Percentiles rank a stretch among this genome's conserved stretches.
Evolutionary conservation across 2,113 vertebrate genomes (phyloP).

Genomic region (Chlorocebus sabaeus): DNA sequence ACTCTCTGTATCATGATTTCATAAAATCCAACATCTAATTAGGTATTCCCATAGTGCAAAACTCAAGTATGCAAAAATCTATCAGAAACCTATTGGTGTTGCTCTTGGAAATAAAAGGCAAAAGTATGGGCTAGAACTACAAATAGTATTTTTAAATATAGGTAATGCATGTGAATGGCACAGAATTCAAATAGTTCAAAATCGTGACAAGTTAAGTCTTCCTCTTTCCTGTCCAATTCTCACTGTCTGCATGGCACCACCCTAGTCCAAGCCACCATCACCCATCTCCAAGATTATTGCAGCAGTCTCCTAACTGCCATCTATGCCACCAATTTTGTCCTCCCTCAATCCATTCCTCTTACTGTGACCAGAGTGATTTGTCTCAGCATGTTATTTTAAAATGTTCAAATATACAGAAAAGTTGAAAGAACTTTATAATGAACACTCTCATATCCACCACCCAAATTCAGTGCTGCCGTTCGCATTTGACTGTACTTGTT

Average conservation of each 20-base stretch:
- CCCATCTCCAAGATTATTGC: background rate
- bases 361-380: background rate
- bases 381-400: background rate
- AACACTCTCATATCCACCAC: background rate
- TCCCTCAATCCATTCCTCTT: background rate
- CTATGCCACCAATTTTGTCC: background rate
- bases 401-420: background rate
- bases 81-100: background rate
- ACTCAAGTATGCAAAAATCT: background rate
- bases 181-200: constrained; percentile 18
- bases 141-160: constrained; percentile 46
- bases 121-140: background rate
- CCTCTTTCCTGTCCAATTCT: background rate
- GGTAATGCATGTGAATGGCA: background rate
- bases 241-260: background rate
- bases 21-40: constrained; percentile 9
- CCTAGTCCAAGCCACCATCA: background rate
- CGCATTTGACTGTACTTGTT: background rate
- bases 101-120: constrained; percentile 26
- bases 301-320: background rate
- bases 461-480: background rate
- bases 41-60: background rate
- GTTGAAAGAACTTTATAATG: background rate
- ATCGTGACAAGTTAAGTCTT: background rate
- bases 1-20: background rate